phyloP scores from a whole-genome alignment of 2,113 vertebrate genomes.

The Cynocephalus volans region DNA sequence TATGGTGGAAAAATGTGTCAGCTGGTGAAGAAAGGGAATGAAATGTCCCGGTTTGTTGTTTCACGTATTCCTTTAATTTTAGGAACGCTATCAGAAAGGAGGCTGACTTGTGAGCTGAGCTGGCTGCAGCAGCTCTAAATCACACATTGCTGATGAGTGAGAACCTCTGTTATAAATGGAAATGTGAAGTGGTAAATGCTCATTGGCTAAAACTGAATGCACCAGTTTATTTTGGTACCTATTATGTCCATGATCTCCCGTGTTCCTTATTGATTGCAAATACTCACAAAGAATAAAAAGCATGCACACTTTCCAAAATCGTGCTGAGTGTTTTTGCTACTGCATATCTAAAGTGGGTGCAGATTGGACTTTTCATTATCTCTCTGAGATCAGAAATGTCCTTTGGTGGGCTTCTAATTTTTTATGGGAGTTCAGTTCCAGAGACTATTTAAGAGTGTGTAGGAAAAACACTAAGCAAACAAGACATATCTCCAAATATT shows the following conservation, averaged over 20 bases:
- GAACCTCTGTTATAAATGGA: slow-evolving; percentile 71
- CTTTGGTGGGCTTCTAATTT: neutral
- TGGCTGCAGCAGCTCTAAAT: neutral
- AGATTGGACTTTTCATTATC: neutral
- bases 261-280: neutral
- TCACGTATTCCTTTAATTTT: slow-evolving; percentile 50
- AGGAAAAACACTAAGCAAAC: neutral
- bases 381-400: neutral
- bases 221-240: neutral
- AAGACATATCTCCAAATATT: neutral
- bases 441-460: neutral
- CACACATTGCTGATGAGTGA: slow-evolving; percentile 43
- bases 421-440: neutral
- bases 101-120: neutral
- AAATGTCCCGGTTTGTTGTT: neutral
- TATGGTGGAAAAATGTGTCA: neutral
- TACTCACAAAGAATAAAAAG: neutral
- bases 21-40: neutral
- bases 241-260: neutral
- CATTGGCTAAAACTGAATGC: neutral
- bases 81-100: slow-evolving; percentile 33
- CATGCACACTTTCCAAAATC: neutral
- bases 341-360: rapidly evolving
- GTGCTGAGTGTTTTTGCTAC: neutral
- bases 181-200: neutral